Base-by-base conservation (phyloP, 1,140 invertebrate genomes). In the Oncopeltus fasciatus region DNA sequence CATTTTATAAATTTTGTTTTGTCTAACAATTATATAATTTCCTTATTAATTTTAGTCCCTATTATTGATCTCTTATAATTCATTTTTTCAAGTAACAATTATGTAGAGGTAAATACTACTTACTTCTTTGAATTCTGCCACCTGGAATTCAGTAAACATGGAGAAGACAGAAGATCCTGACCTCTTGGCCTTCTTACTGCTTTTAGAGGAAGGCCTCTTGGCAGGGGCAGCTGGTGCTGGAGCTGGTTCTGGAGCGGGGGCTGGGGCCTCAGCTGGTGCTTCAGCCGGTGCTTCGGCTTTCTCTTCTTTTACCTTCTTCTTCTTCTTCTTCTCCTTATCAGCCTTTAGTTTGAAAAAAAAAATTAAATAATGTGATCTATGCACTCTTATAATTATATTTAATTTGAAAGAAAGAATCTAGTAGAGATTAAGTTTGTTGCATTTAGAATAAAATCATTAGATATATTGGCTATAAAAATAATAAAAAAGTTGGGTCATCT, bases 111-210 rank as follows among this genome's bases (percentile, higher is more conserved):
- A n/a, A n/a, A n/a, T n/a, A n/a, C 20, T 46, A 61, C 68, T 80
- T 72, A 90, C 91, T 81, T 95, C 92, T 78, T 95, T 95, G 81
- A 95, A 95, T 76, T 94, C 91, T 68, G 90, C 89, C 69, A 95
- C 88, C 80, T 95, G 91, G 78, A 86, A 86, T 78, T 94, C 90
- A 63, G 87, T 86, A 83, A 95, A 95, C 85, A 92, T 90, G 71
- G 90, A 92, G 81, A 95, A 95, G 70, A 95, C 90, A 80, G 90
- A 93, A 76, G 88, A 92, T 67, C 90, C 90, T 71, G 85, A 84
- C 69, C 90, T 82, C 79, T 91, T 91, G 63, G 85, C 87, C 77
- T 84, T 80, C 63, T 70, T 71, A 53, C 68, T 69, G 38, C 66
- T 65, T 75, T 77, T 74, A 75, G 79, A 74, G 73, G 78, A 67